Percentiles rank a stretch among this genome's conserved stretches.
Conservation (phyloP, 2,888 invertebrate genomes). For the Macaria liturata region DNA sequence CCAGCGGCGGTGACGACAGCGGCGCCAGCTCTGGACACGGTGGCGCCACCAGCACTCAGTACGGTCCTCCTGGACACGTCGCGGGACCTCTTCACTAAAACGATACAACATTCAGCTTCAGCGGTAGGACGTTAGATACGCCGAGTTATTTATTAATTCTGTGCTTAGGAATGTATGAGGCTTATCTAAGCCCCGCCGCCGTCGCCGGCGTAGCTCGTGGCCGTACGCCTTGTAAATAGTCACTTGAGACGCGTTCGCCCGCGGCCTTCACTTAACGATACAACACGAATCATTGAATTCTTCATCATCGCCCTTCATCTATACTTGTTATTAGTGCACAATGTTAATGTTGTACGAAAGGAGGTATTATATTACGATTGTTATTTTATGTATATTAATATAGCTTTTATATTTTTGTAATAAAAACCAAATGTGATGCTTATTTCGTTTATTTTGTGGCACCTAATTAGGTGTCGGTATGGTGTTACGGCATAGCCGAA, state of each 20-base stretch:
- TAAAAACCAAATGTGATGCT: constrained; percentile 73
- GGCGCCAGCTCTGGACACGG: constrained; percentile 56
- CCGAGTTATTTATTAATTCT: constrained; percentile 59
- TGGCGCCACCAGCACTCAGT: constrained; percentile 74
- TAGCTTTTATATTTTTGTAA: constrained; percentile 78
- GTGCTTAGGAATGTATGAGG: constrained; percentile 16
- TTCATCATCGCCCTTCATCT: constrained; percentile 64
- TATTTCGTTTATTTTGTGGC: constrained; percentile 59
- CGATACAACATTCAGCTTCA: constrained; percentile 37
- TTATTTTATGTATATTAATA: constrained; percentile 78
- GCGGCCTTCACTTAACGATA: constrained; percentile 42
- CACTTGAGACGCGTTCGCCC: constrained; percentile 56
- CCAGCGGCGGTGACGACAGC: constrained; percentile 56
- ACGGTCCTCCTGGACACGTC: constrained; percentile 79
- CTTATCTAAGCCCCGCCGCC: constrained; percentile 42
- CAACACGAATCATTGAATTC: constrained; percentile 49
- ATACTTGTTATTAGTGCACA: constrained; percentile 80
- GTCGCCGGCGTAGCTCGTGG: constrained; percentile 43
- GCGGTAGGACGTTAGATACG: constrained; percentile 55
- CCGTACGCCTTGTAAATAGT: constrained; percentile 70
- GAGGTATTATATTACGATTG: constrained; percentile 75
- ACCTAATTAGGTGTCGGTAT: constrained; percentile 46
- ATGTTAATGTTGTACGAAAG: constrained; percentile 74
- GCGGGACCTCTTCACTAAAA: constrained; percentile 77
- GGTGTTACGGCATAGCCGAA: constrained; percentile 66